Evolutionary conservation across 1,140 invertebrate genomes (phyloP), one percentile per base, ranked within the genome.

Genomic region (Asbolus verrucosus): DNA sequence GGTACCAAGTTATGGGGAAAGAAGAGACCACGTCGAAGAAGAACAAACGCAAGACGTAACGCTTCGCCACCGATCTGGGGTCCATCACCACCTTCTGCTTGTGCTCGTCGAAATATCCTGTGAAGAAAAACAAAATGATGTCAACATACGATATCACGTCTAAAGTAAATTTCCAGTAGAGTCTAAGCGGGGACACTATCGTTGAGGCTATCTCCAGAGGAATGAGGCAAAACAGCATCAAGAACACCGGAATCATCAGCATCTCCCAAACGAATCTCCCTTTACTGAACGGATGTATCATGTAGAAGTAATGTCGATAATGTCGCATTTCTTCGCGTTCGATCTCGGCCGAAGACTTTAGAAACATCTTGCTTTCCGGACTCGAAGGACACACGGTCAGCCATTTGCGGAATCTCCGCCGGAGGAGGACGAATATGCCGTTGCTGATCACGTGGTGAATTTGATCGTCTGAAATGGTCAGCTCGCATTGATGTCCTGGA

Each of bases 101-200:
- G 1, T 27, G 13, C 0, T 27, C 2, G 21, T 73, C 38, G 33
- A 66, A 69, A 30, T 70, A 73, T 11, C 71, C 71, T 8, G 67
- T 73, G 36, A 67, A 61, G 39, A 73, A 73, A 4, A 6, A 31
- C 15, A 70, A 33, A 1, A 31, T 5, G 6, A 73, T 61, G 50
- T 73, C 71, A 2, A 62, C 1, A 1, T 21, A 19, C 16, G 6
- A 50, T 1, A 50, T 9, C 1, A 1, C 8, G 13, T 21, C 15
- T 2, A 50, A n/a, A n/a, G 0, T 1, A 4, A 18, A 8, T 8
- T 50, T 19, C 1, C 18, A 1, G 18, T 50, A 21, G 15, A 50
- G 9, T 8, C 18, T 3, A 5, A 50, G 2, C 13, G 9, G 1
- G 16, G 19, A 21, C 9, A 14, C 11, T 6, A 1, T 18, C 9